Evolutionary conservation across 2,888 invertebrate genomes (phyloP), one percentile per base, ranked within the genome.

Genomic region (Acleris holmiana): DNA sequence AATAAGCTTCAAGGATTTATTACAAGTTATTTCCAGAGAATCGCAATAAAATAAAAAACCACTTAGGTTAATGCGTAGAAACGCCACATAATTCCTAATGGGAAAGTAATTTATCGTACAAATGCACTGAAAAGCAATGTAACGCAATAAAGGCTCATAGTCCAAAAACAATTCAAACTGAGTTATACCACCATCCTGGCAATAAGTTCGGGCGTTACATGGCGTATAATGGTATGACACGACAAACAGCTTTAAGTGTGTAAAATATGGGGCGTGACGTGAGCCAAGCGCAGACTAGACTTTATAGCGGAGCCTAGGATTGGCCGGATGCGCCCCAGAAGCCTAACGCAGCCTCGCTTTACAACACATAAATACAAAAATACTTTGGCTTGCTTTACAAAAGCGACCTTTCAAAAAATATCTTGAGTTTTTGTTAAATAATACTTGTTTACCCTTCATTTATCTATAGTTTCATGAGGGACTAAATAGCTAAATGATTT

Each of bases 201-300:
- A 87, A 84, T 90, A 91, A 91, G 89, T 91, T 86, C 77, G 74
- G 76, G 86, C 84, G 85, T 88, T 91, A 91, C 91, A 90, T 86
- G 86, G 82, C 88, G 88, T 89, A 91, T 91, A 92, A 91, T 92
- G 86, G 91, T 91, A 89, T 89, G 89, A 91, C 90, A 89, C 90
- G 90, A 91, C 92, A 91, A 91, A 91, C 91, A 91, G 91, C 89
- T 91, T 90, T 91, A 91, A 91, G 89, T 89, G 89, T 89, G 86
- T 91, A 88, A 92, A 90, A 87, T 91, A 92, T 91, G 88, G 89
- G 77, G 79, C 74, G 78, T 87, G 86, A 86, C 86, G 88, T 87
- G 87, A 88, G 83, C 87, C 85, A 84, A 87, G 85, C 85, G 85
- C 77, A 79, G 83, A 78, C 82, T 77, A 84, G 84, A 82, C 81